Evolutionary conservation across 1,140 invertebrate genomes (phyloP).

Genomic region (Akabosia matsudoensis): DNA sequence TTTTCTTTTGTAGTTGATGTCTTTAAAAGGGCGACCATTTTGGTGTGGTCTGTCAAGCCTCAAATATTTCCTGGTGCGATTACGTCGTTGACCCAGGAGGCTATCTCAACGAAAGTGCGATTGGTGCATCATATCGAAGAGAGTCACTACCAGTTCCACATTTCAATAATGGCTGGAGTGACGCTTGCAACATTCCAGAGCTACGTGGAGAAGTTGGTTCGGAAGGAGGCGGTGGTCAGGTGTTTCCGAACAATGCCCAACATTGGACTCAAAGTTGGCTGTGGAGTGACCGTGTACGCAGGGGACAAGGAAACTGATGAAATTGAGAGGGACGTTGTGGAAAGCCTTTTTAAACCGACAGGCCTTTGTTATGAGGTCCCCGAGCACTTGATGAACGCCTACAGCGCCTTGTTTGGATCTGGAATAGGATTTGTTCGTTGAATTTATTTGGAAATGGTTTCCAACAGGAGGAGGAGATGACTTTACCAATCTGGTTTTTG

Average conservation of each 20-base stretch:
- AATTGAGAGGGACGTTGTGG: slow-evolving; percentile 61
- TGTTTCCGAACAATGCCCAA: slow-evolving; percentile 79
- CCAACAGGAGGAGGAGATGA: not conserved
- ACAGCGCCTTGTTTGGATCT: slow-evolving; percentile 36
- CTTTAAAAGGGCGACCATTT: slow-evolving; percentile 64
- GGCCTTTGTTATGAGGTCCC: slow-evolving; percentile 70
- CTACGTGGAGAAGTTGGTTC: not conserved
- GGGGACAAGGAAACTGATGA: slow-evolving; percentile 57
- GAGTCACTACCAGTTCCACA: slow-evolving; percentile 63
- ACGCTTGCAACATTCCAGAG: slow-evolving; percentile 55
- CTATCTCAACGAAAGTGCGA: not conserved
- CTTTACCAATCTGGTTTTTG: not conserved
- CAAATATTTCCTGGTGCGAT: slow-evolving; percentile 66
- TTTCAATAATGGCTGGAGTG: slow-evolving; percentile 78
- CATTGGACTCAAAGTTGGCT: slow-evolving; percentile 80
- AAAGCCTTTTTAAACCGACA: slow-evolving; percentile 68
- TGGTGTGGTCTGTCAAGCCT: slow-evolving; percentile 84
- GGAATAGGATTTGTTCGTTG: slow-evolving; percentile 44
- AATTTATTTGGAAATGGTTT: not conserved
- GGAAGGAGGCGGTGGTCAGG: not conserved
- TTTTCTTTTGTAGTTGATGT: slow-evolving; percentile 52
- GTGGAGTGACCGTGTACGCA: slow-evolving; percentile 67
- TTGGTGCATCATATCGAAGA: slow-evolving; percentile 21
- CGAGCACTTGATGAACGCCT: slow-evolving; percentile 57
- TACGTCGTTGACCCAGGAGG: slow-evolving; percentile 47